Evolutionary conservation across 2,113 vertebrate species (phyloP).

Genomic region (Bufo gargarizans): DNA sequence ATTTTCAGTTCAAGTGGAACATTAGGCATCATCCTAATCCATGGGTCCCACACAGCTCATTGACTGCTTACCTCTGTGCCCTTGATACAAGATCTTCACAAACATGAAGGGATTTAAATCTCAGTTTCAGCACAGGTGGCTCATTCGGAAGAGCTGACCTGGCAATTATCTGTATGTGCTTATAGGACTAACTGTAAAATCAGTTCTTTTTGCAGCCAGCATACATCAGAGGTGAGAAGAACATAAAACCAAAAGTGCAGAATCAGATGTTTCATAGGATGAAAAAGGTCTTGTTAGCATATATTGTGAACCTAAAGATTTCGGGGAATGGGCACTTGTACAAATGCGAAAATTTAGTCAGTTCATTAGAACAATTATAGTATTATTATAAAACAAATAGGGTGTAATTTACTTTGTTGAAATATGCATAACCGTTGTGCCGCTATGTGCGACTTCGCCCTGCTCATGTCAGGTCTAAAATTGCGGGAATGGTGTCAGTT

Average conservation of each 20-base stretch:
- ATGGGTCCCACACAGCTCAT: not conserved
- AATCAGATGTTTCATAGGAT: not conserved
- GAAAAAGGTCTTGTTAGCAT: not conserved
- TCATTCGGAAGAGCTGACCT: slow-evolving; percentile 3
- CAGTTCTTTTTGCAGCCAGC: slow-evolving; percentile 11
- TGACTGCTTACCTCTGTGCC: not conserved
- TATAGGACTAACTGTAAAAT: not conserved
- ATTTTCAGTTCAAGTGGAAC: not conserved
- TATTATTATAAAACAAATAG: no score
- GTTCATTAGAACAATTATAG: not conserved
- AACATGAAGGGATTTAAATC: not conserved
- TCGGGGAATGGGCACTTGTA: not conserved
- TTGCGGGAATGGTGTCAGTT: no score
- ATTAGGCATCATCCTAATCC: not conserved
- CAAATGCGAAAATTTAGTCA: not conserved
- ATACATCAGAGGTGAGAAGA: not conserved
- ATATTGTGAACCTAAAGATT: not conserved
- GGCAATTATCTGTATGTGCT: slow-evolving; percentile 15
- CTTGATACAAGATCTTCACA: not conserved
- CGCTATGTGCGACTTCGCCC: no score
- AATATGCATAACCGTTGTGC: no score
- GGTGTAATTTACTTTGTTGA: no score
- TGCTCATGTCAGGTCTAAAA: no score
- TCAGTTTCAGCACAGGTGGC: slow-evolving; percentile 31
- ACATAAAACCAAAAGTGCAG: not conserved